Base-by-base conservation (phyloP, 2,888 invertebrate genomes). In the Meiosimyza platycephala region DNA sequence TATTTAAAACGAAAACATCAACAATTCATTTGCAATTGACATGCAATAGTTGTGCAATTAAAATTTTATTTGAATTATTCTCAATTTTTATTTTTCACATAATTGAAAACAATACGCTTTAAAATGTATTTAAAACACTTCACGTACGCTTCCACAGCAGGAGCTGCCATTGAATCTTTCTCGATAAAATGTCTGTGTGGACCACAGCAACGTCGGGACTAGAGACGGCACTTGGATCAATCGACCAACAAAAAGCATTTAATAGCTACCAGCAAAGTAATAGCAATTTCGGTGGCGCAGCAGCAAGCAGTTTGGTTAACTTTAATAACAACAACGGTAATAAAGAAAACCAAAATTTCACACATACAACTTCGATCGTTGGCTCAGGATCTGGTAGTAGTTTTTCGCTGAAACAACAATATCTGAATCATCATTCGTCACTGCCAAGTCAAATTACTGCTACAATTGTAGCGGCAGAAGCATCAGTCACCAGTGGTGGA, bases 131-230 rank as follows among this genome's bases (percentile, higher is more conserved):
- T 2, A 28, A 5, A 33, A 62, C 55, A 69, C 40, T 33, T 40
- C 40, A 62, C 62, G 40, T 18, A 16, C 52, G n/a, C 60, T 33
- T n/a, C 65, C 76, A 70, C 73, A 67, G 60, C 67, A 59, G 57
- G 64, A 68, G 62, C 52, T 62, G 72, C 59, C 65, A 15, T 62
- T 33, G n/a, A 11, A 57, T 55, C 65, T 18, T 76, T 67, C 3
- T 47, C 60, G 66, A 40, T 57, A 80, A 76, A 75, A 87, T 87
- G 92, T 92, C 92, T 89, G 90, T 92, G 88, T 92, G 93, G 92
- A 92, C 92, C 83, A 92, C 92, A 85, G 90, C 90, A 85, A 89
- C 90, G 82, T 89, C 90, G 87, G 92, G 88, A 82, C 83, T 90
- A 84, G 86, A 86, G 74, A 80, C 80, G 63, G 80, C 81, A 59